Conservation (phyloP, 2,888 invertebrate genomes). For the Tillus elongatus region DNA sequence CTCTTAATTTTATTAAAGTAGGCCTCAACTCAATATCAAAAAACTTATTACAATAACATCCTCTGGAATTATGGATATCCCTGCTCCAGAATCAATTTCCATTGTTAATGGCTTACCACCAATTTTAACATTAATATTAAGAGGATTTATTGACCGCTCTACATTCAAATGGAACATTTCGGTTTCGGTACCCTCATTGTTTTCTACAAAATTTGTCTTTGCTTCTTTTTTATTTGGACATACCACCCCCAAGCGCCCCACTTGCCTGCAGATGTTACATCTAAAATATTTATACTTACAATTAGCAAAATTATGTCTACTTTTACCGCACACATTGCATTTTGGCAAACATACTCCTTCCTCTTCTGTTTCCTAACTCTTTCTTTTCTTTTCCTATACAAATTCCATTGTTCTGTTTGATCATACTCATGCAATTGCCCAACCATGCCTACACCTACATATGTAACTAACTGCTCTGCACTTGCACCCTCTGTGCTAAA, state of each 20-base stretch:
- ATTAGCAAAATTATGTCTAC: background rate
- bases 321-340: no score
- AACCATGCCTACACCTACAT: no score
- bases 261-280: background rate
- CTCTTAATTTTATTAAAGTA: background rate
- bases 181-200: background rate
- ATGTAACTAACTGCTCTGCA: no score
- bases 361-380: background rate
- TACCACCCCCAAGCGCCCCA: background rate
- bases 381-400: background rate
- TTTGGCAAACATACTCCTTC: no score
- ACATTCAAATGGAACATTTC: background rate
- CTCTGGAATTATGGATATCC: background rate
- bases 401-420: background rate
- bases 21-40: background rate
- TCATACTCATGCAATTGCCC: no score
- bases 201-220: slow-evolving; percentile 3
- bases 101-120: background rate
- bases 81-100: background rate
- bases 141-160: background rate
- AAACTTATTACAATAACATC: background rate
- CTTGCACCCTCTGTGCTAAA: no score
- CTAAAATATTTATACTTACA: background rate
- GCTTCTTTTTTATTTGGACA: no score
- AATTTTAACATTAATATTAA: background rate